Conservation (phyloP, 2,113 vertebrate species). For the Tor tambroides region DNA sequence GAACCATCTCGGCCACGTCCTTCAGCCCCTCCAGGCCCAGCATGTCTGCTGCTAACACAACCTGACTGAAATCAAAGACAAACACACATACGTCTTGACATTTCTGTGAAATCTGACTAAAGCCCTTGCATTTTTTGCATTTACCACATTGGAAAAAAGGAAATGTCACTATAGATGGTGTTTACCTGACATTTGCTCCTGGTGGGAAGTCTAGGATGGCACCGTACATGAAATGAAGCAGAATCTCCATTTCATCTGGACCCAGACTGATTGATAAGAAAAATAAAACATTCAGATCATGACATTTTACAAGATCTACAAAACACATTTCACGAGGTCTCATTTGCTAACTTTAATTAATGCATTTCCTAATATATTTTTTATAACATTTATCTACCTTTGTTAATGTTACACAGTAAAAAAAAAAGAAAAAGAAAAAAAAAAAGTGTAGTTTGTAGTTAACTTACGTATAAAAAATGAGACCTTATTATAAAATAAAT, state of each 20-base stretch:
- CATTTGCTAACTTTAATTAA: neutral
- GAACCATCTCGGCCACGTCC: conserved; percentile 87
- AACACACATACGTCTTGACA: conserved; percentile 34
- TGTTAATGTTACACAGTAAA: neutral
- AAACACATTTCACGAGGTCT: neutral
- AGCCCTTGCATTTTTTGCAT: neutral
- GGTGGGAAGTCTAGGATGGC: conserved; percentile 87
- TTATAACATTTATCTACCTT: neutral
- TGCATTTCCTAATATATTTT: neutral
- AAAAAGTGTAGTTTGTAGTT: neutral
- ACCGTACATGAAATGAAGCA: conserved; percentile 93
- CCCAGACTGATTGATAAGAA: conserved; percentile 78
- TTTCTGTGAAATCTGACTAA: neutral
- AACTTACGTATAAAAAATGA: neutral
- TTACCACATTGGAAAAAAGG: neutral
- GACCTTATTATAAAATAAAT: neutral
- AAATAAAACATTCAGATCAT: neutral
- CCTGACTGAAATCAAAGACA: conserved; percentile 74
- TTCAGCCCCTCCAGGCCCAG: conserved; percentile 91
- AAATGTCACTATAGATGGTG: neutral
- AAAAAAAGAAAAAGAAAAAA: no score
- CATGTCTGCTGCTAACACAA: conserved; percentile 90
- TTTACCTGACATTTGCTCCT: conserved; percentile 85
- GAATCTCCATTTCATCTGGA: conserved; percentile 84
- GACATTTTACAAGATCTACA: neutral